Conservation (phyloP, 2,113 vertebrate genomes). For the Dipodomys stephensi region DNA sequence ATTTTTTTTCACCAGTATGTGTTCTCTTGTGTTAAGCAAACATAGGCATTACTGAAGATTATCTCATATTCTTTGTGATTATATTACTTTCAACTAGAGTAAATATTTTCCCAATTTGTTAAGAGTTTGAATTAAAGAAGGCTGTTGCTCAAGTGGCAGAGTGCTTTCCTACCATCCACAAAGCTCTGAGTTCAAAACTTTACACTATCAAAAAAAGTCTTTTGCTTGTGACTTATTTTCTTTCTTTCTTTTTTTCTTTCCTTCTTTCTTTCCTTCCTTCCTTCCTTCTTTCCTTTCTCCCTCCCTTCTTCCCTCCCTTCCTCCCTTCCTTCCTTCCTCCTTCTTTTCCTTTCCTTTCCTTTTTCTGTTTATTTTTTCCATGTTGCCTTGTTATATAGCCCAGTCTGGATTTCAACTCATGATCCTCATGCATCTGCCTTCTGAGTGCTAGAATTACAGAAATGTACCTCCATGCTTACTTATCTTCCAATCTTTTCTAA, state of each 20-base stretch:
- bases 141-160: too few species aligned
- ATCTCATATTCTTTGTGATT: background rate
- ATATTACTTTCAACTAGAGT: background rate
- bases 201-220: background rate
- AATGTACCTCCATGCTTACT: too few species aligned
- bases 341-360: background rate
- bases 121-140: background rate
- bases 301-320: too few species aligned
- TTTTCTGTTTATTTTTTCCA: too few species aligned
- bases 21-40: slow-evolving; percentile 38
- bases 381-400: background rate
- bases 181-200: too few species aligned
- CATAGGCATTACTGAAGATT: background rate
- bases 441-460: background rate
- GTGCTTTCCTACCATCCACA: too few species aligned
- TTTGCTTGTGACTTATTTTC: background rate
- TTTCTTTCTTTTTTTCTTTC: background rate
- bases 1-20: slow-evolving; percentile 43
- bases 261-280: background rate
- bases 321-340: too few species aligned
- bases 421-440: background rate
- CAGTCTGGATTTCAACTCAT: background rate
- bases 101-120: slow-evolving; percentile 6
- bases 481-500: background rate
- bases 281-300: too few species aligned